A percentile compares a stretch with the other conserved stretches of the same genome.
Evolutionary conservation across 1,140 invertebrate genomes (phyloP).

Genomic region (Bombus pyrosoma): DNA sequence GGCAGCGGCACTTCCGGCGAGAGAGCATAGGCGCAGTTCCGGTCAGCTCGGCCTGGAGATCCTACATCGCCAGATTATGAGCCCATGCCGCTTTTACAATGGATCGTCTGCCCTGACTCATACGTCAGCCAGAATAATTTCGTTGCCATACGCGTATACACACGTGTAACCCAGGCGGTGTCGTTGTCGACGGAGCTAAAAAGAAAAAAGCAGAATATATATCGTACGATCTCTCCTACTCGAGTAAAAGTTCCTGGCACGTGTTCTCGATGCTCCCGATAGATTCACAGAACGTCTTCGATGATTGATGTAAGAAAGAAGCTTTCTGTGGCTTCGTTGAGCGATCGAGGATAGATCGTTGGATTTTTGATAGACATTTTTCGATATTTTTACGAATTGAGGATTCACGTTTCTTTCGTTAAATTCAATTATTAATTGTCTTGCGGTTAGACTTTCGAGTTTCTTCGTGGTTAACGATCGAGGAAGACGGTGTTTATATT

Average conservation of each 20-base stretch:
- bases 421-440: too few relatives aligned
- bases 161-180: not conserved
- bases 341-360: not conserved
- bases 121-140: constrained; percentile 78
- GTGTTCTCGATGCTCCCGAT: constrained; percentile 19
- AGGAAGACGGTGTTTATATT: not conserved
- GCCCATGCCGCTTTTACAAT: constrained; percentile 78
- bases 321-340: not conserved
- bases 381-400: not conserved
- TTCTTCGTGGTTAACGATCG: not conserved
- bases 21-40: constrained; percentile 82
- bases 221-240: constrained; percentile 12
- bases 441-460: too few relatives aligned
- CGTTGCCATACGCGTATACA: constrained; percentile 46
- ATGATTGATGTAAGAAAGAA: constrained; percentile 10
- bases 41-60: constrained; percentile 79
- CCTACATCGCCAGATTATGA: constrained; percentile 82
- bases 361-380: not conserved
- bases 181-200: constrained; percentile 4
- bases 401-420: not conserved
- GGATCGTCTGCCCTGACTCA: constrained; percentile 78
- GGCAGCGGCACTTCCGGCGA: constrained; percentile 80
- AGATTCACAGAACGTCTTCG: not conserved
- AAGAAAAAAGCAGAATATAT: not conserved
- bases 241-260: constrained; percentile 21